Conservation (phyloP, 2,888 invertebrate genomes). For the Tiphia femorata region DNA sequence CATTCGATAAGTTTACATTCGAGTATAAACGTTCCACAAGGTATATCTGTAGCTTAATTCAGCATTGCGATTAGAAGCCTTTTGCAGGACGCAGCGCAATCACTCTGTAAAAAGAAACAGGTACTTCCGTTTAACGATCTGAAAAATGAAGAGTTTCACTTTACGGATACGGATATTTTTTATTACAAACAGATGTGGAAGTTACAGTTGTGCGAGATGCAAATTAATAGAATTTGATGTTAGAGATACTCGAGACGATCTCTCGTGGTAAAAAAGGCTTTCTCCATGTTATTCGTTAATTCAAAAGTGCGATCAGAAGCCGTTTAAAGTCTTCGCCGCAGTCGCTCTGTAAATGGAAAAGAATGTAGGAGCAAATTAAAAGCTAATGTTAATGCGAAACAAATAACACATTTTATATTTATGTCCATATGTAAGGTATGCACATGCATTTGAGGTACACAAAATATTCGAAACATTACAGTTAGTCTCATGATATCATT, state of each 20-base stretch:
- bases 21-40: not conserved
- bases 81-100: constrained; percentile 60
- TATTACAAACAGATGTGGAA: constrained; percentile 36
- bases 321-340: constrained; percentile 65
- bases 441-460: not conserved
- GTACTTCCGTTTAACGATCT: not conserved
- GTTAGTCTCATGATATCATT: not conserved
- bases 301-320: constrained; percentile 64
- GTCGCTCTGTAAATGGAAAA: constrained; percentile 64
- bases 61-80: constrained; percentile 64
- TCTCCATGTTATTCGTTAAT: constrained; percentile 51
- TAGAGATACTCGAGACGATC: constrained; percentile 22
- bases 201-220: constrained; percentile 32
- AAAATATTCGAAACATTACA: not conserved
- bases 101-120: constrained; percentile 59
- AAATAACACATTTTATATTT: constrained; percentile 18
- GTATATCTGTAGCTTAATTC: constrained; percentile 48
- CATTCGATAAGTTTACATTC: not conserved
- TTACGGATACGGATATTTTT: constrained; percentile 26
- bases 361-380: constrained; percentile 35
- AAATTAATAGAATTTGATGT: constrained; percentile 36
- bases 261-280: constrained; percentile 27
- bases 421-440: not conserved
- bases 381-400: constrained; percentile 18
- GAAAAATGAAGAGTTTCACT: constrained; percentile 6